Evolutionary conservation across 1,140 invertebrate species (phyloP), one percentile per base, ranked within the genome.

Genomic region (Bombus soroeensis): DNA sequence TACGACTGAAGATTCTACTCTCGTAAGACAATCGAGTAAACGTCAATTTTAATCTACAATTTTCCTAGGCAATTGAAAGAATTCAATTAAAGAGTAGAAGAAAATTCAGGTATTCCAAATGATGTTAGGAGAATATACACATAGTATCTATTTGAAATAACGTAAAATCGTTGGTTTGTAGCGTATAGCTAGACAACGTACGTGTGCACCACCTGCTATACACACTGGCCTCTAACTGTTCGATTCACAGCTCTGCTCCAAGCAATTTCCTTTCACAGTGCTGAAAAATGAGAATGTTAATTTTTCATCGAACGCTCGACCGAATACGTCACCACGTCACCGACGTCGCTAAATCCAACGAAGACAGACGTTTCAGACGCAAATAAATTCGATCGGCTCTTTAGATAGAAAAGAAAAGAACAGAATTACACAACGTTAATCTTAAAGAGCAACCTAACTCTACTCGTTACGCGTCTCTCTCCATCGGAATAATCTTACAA

Each of bases 191-290:
- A 32, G 39, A 75, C 57, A 68, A 77, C 53, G 80, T 47, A 32
- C 41, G 71, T 66, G 87, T 76, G 75, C 76, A 83, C 85, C 90
- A 90, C 89, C 90, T 90, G 90, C 87, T 85, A 83, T 73, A 86
- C 83, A 81, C 83, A 57, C 77, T 62, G 66, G 78, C 34, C 77
- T 81, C 57, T 85, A 85, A 85, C 83, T 32, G 81, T 76, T 62
- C 64, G 77, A 85, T 85, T 72, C 57, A 41, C 43, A 8, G 34
- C 74, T 59, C 37, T 18, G 47, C 74, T 78, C 82, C 64, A 71
- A 71, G 47, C 64, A 78, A 78, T 78, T 84, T 59, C 64, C 64
- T 71, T 39, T 59, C 47, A 43, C 53, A 73, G 18, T 32, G n/a
- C 8, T 72, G 47, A 84, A 84, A 83, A 78, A 71, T 71, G 47